Evolutionary conservation across 2,113 vertebrate species (phyloP), one percentile per base, ranked within the genome.

Genomic region (Struthio camelus): DNA sequence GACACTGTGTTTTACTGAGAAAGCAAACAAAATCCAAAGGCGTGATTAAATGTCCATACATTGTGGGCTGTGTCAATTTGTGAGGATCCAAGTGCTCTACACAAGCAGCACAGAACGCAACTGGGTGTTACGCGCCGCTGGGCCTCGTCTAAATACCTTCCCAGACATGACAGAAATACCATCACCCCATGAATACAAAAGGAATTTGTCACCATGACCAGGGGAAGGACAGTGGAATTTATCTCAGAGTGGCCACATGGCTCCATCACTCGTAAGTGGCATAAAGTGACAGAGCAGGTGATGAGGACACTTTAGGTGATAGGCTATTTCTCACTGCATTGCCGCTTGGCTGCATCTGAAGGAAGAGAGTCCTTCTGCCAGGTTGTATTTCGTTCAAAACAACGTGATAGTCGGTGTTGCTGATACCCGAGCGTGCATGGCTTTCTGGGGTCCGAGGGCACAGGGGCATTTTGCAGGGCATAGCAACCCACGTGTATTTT

Each of bases 401-500:
- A 24, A 32, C 1, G 8, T 16, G 11, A 6, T 11, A 44, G 14
- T 34, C 69, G 56, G 12, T 64, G 71, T 54, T 46, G 19, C 62
- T 7, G 9, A 14, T 75, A 24, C 53, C 70, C 14, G 67, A 28
- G 32, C 34, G 30, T 7, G 38, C 25, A n/a, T 32, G 22, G 34
- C 38, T 59, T 11, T n/a, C 56, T 46, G 80, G 24, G 46, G 80
- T 19, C 38, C 66, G 50, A 0, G 1, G 34, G 18, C 11, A 16
- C 80, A 73, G 59, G 40, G 20, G 4, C 13, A 4, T 8, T 16
- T 40, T 32, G 34, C 32, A 66, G 59, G 44, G 82, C 59, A 40
- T 54, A 54, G 9, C 42, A 40, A 27, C 76, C 42, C 12, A 10
- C 0, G 0, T 8, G 0, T 16, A 2, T 82, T 87, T 73, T 54